phyloP scores from a whole-genome alignment of 2,888 invertebrate genomes.

The Pachliopta kotzebuea region DNA sequence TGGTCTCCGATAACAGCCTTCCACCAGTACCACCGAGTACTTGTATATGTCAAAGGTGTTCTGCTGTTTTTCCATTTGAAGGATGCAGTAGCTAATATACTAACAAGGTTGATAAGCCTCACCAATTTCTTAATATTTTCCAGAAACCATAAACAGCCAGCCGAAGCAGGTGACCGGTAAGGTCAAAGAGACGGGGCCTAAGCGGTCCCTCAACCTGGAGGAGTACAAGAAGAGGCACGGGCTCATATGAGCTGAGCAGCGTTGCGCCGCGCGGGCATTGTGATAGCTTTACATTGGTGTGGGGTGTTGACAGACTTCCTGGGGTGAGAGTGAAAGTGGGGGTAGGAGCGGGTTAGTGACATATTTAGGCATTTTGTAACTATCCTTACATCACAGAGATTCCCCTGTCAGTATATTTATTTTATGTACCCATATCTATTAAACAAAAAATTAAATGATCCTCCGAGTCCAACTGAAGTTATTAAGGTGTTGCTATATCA shows the following conservation, averaged over 20 bases:
- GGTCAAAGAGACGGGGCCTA: constrained; percentile 89
- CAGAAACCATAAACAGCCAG: constrained; percentile 86
- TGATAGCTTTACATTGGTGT: constrained; percentile 7
- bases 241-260: constrained; percentile 82
- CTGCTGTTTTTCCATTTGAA: no score
- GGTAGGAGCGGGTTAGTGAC: no score
- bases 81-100: no score
- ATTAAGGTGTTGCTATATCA: no score
- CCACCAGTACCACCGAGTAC: no score
- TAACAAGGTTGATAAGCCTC: no score
- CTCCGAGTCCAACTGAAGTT: not conserved
- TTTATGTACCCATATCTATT: no score
- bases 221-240: constrained; percentile 97
- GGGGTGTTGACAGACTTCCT: constrained; percentile 25
- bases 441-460: not conserved
- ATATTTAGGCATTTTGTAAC: no score
- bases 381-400: no score
- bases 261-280: not conserved
- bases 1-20: no score
- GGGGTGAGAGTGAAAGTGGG: not conserved
- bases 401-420: no score
- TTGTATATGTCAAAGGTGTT: no score
- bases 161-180: constrained; percentile 86
- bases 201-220: constrained; percentile 92
- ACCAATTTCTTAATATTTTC: constrained; percentile 28